Percentiles rank a stretch among this genome's conserved stretches.
These are phyloP conservation scores for Apteryx mantelli DNA, from an alignment of 2,113 vertebrate genomes.

Conservation along the genomic window DNA sequence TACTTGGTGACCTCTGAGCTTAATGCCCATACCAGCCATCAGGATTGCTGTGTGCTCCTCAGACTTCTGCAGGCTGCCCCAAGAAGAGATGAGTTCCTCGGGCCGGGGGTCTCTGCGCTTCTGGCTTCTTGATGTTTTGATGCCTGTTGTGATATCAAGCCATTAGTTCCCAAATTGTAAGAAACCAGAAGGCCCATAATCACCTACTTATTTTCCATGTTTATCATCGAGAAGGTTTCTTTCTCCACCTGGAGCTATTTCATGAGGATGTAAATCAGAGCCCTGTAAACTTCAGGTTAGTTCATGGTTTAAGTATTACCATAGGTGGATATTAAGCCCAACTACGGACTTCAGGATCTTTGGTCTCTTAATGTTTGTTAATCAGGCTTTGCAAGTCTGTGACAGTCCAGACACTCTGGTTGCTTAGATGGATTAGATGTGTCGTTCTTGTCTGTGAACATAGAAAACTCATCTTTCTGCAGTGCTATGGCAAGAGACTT, in stretches of 20 bases:
- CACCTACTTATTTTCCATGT: neutral
- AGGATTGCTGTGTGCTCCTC: neutral
- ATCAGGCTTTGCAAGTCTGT: neutral
- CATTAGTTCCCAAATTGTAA: fast-evolving
- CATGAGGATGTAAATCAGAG: neutral
- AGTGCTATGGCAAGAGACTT: neutral
- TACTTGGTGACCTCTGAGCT: neutral
- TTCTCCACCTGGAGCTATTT: neutral
- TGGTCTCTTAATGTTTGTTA: neutral
- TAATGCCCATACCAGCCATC: neutral
- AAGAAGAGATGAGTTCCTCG: neutral
- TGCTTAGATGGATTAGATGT: neutral
- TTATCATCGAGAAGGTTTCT: neutral
- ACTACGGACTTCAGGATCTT: neutral
- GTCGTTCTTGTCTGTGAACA: neutral
- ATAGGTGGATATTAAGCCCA: neutral
- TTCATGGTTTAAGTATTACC: neutral
- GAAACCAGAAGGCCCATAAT: neutral
- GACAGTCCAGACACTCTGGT: neutral
- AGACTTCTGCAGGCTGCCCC: neutral
- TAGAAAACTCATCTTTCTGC: neutral
- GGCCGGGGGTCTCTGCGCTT: neutral
- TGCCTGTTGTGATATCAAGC: neutral
- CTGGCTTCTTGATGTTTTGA: neutral
- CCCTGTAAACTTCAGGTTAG: neutral